phyloP scores from a whole-genome alignment of 2,113 vertebrate genomes.

The Zingel zingel region DNA sequence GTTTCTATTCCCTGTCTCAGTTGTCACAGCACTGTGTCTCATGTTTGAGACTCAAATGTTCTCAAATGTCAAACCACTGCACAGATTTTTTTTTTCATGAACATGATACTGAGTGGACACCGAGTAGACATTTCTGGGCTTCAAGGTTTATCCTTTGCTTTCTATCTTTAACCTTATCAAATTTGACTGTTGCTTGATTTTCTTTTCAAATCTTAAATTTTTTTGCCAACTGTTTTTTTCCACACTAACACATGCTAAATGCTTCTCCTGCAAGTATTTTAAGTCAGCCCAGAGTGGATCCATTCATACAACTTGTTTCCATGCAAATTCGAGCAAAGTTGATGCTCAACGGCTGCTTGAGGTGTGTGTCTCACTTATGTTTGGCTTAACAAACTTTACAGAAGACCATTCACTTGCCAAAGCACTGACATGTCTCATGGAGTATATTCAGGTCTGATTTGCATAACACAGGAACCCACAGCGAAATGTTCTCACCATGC shows the following conservation, averaged over 20 bases:
- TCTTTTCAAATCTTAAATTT: slow-evolving; percentile 15
- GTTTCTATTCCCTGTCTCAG: slow-evolving; percentile 8
- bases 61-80: slow-evolving; percentile 17
- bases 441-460: slow-evolving; percentile 58
- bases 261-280: slow-evolving; percentile 13
- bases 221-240: slow-evolving; percentile 16
- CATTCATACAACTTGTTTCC: slow-evolving; percentile 36
- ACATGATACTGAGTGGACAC: slow-evolving; percentile 16
- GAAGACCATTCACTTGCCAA: slow-evolving; percentile 31
- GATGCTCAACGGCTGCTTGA: slow-evolving; percentile 64
- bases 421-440: slow-evolving; percentile 59
- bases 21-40: slow-evolving; percentile 11
- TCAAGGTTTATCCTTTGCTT: slow-evolving; percentile 53
- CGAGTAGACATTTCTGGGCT: slow-evolving; percentile 72
- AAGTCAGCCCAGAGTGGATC: slow-evolving; percentile 23
- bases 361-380: slow-evolving; percentile 63
- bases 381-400: slow-evolving; percentile 50
- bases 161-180: slow-evolving; percentile 53
- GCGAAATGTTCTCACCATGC: slow-evolving; percentile 53
- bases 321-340: slow-evolving; percentile 65
- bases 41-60: slow-evolving; percentile 23
- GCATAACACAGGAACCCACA: slow-evolving; percentile 48
- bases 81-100: neutral
- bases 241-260: slow-evolving; percentile 1
- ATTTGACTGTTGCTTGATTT: slow-evolving; percentile 46